Conservation (phyloP, 2,113 vertebrate genomes). For the Dinomys branickii region DNA sequence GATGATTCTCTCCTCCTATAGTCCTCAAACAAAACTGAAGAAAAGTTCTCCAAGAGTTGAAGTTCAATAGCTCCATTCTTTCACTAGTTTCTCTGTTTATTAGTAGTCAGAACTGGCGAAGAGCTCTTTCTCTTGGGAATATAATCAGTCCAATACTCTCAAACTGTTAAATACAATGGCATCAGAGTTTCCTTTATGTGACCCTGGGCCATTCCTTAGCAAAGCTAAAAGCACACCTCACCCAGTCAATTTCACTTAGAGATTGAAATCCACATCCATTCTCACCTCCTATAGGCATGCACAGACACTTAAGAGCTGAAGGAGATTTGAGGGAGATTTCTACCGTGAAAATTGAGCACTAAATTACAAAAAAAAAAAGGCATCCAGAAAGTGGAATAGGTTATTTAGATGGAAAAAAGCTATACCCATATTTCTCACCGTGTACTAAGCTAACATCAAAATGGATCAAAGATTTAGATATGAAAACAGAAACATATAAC, state of each 20-base stretch:
- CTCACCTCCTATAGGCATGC: background rate
- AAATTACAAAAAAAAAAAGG: background rate
- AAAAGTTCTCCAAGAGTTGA: background rate
- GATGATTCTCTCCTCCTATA: background rate
- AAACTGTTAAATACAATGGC: background rate
- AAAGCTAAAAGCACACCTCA: background rate
- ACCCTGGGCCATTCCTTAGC: background rate
- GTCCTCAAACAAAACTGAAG: background rate
- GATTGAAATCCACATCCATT: background rate
- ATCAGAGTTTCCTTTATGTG: background rate
- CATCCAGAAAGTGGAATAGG: background rate
- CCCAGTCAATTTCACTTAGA: background rate
- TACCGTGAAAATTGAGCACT: background rate
- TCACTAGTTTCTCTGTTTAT: background rate
- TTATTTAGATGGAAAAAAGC: background rate
- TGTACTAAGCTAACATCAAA: background rate
- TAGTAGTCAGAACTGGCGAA: background rate
- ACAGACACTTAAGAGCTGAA: background rate
- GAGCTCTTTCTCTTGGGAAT: background rate
- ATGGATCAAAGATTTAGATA: background rate
- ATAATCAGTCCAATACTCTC: background rate
- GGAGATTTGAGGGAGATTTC: background rate
- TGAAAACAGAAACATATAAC: background rate
- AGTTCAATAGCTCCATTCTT: background rate
- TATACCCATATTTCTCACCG: background rate